A percentile compares a stretch with the other conserved stretches of the same genome.
These are phyloP conservation scores for Leontopithecus rosalia DNA, from an alignment of 2,797 vertebrate genomes.

Conservation along the genomic window DNA sequence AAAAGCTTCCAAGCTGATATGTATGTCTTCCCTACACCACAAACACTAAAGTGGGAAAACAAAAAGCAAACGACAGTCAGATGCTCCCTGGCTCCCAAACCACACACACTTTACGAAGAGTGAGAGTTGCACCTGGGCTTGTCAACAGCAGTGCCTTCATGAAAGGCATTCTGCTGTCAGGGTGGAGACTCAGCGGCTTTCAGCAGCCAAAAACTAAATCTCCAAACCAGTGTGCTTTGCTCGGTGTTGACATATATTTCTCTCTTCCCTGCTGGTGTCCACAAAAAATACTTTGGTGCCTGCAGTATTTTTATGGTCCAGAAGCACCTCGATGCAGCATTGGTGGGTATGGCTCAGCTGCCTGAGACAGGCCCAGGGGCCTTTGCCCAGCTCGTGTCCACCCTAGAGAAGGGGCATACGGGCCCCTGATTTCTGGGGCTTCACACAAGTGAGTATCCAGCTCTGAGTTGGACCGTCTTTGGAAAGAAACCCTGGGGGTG, in stretches of 20 bases:
- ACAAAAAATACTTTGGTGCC: neutral
- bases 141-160: neutral
- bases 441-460: rapidly evolving
- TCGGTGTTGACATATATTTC: neutral
- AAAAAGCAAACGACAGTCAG: neutral
- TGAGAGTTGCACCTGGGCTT: neutral
- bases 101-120: neutral
- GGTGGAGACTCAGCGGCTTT: neutral
- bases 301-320: rapidly evolving
- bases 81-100: neutral
- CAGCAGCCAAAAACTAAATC: neutral
- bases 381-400: rapidly evolving
- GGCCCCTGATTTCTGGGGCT: neutral
- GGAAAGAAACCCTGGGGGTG: neutral
- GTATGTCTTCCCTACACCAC: neutral
- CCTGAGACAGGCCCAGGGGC: rapidly evolving
- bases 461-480: rapidly evolving
- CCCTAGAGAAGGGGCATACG: rapidly evolving
- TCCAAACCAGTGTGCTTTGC: neutral
- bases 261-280: neutral
- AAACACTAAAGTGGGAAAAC: neutral
- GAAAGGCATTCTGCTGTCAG: neutral
- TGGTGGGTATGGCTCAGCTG: neutral
- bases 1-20: neutral
- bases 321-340: neutral